phyloP scores from a whole-genome alignment of 2,113 vertebrate species.

The Ciconia boyciana region DNA sequence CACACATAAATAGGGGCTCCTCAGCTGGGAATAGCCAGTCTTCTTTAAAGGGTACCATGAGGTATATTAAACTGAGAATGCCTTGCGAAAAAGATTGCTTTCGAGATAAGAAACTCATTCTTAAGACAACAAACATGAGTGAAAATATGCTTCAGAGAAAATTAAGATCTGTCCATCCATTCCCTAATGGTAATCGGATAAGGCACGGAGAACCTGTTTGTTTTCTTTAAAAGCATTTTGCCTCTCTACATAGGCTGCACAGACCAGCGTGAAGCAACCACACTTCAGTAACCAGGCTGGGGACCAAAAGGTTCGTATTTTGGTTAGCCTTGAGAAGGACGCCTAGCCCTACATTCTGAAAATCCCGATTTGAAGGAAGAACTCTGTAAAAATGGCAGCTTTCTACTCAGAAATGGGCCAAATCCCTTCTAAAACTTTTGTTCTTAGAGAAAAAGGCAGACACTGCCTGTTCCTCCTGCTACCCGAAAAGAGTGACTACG shows the following conservation, averaged over 20 bases:
- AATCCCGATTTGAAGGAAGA: neutral
- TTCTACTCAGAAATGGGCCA: neutral
- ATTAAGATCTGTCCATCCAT: neutral
- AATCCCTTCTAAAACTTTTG: neutral
- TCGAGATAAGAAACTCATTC: conserved; percentile 56
- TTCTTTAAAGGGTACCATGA: neutral
- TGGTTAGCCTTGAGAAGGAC: neutral
- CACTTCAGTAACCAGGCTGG: neutral
- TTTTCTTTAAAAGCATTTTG: neutral
- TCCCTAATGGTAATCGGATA: neutral
- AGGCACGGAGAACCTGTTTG: neutral
- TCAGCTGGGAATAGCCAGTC: conserved; percentile 65
- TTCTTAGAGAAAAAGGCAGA: neutral
- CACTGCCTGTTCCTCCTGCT: neutral
- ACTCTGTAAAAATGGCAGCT: neutral
- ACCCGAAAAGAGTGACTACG: neutral
- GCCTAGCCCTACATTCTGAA: neutral
- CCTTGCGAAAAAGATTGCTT: conserved; percentile 1
- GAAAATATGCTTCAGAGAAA: conserved; percentile 60
- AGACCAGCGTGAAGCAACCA: neutral
- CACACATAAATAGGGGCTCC: conserved; percentile 71
- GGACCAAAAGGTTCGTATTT: neutral
- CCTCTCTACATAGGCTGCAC: neutral
- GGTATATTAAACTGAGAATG: neutral
- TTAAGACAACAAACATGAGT: conserved; percentile 73